Evolutionary conservation across 2,113 vertebrate species (phyloP).

Genomic region (Jacana jacana): DNA sequence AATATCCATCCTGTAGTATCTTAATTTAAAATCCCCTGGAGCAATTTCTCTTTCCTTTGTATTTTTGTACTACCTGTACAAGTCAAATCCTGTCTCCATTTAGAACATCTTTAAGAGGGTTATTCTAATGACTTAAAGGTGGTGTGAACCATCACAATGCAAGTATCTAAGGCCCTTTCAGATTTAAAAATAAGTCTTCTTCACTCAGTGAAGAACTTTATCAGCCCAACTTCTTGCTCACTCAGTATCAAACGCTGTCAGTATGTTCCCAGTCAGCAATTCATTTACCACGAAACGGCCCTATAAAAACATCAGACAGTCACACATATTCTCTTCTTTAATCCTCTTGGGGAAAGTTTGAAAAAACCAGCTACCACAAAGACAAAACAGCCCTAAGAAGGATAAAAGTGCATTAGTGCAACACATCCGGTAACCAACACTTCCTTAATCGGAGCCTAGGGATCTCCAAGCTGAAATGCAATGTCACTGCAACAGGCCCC

Average conservation of each 20-base stretch:
- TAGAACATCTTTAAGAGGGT: constrained; percentile 54
- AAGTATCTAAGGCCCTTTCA: not conserved
- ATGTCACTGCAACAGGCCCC: not conserved
- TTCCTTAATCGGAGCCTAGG: not conserved
- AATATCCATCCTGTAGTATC: not conserved
- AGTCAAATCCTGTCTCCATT: constrained; percentile 52
- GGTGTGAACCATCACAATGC: constrained; percentile 1
- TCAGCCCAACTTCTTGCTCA: not conserved
- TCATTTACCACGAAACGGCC: not conserved
- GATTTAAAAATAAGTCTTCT: constrained; percentile 35
- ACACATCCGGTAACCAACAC: not conserved
- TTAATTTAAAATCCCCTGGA: not conserved
- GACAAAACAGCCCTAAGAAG: not conserved
- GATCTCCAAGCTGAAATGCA: not conserved
- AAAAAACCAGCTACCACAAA: not conserved
- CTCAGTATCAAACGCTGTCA: not conserved
- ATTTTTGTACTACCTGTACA: constrained; percentile 26
- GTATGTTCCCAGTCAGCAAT: not conserved
- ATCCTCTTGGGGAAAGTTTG: not conserved
- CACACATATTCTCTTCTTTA: not conserved
- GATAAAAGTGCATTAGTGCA: not conserved
- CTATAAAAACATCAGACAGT: not conserved
- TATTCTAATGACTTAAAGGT: constrained; percentile 51
- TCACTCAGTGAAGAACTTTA: not conserved
- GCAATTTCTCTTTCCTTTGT: not conserved